phyloP scores from a whole-genome alignment of 92 coral and sea anemone genomes.

The Bergia sp. region DNA sequence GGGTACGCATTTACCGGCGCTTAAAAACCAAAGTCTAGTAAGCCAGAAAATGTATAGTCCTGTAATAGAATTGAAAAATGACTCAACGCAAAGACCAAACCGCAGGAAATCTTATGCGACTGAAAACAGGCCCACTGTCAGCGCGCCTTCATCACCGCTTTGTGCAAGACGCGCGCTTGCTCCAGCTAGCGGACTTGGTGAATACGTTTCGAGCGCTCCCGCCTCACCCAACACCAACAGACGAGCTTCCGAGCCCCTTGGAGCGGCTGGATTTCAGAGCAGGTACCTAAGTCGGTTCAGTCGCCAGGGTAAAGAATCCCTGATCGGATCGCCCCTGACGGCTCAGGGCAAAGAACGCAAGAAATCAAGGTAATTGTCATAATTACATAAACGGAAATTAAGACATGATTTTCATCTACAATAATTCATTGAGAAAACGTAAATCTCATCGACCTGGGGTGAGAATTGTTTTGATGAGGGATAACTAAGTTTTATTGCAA shows the following conservation, averaged over 20 bases:
- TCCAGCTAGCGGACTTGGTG: neutral
- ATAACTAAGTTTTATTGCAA: too few relatives aligned
- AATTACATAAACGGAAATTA: too few relatives aligned
- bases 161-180: neutral
- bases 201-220: constrained; percentile 25
- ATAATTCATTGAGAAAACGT: neutral
- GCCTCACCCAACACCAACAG: constrained; percentile 5
- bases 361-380: constrained; percentile 17
- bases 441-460: too few relatives aligned
- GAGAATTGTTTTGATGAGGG: too few relatives aligned
- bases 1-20: neutral
- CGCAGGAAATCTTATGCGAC: too few relatives aligned
- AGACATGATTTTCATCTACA: neutral
- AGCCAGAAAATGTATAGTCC: constrained; percentile 18
- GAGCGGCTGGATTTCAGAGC: constrained; percentile 16
- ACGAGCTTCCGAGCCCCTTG: constrained; percentile 39
- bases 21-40: constrained; percentile 31
- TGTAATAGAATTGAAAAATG: neutral
- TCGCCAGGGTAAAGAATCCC: neutral
- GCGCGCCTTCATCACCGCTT: constrained; percentile 36
- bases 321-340: neutral
- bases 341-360: constrained; percentile 7
- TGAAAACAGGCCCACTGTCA: constrained; percentile 13
- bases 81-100: neutral
- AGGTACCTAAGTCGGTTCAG: neutral